Base-by-base conservation (phyloP, 2,797 vertebrate species). In the Anomalospiza imberbis region DNA sequence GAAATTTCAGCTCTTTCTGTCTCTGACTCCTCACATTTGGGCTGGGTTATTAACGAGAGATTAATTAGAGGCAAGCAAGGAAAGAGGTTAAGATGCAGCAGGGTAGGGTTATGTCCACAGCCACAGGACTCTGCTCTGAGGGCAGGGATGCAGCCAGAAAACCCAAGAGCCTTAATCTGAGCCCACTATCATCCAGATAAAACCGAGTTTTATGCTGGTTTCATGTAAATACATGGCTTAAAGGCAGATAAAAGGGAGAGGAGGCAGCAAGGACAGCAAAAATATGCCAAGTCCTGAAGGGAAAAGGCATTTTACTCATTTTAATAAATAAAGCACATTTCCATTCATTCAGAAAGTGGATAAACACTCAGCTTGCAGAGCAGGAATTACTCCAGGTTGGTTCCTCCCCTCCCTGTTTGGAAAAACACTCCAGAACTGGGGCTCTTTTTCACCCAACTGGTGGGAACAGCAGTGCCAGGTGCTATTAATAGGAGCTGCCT, bases 291-390 rank as follows among this genome's bases (percentile, higher is more conserved):
- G 34, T 44, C 31, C 80, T 66, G 50, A 87, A 67, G 13, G 9
- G 29, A 68, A 78, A 90, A 75, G 42, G 28, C 22, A 55, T 60
- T 83, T 80, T 55, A 50, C 2, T 4, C 16, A 3, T 75, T 96
- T 93, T 58, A 84, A 94, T 77, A 80, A 91, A 94, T 62, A 84
- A 91, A 94, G 19, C 44, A 8, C 21, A 26, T 78, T 86, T 65
- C 63, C 75, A 65, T 77, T 93, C 94, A 60, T 79, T 75, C 74
- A 87, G 48, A 68, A 85, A 91, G 80, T 29, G 36, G 0, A 77
- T 74, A 91, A 95, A 94, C 67, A 83, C 66, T 44, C 26, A 28
- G 75, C 65, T 42, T 51, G 79, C 54, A 61, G 72, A 72, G 65
- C 6, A 60, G 36, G 60, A 61, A 85, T 85, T 94, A 91, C 93